Conservation (phyloP, 2,888 invertebrate species). For the Melangyna quadrimaculata region DNA sequence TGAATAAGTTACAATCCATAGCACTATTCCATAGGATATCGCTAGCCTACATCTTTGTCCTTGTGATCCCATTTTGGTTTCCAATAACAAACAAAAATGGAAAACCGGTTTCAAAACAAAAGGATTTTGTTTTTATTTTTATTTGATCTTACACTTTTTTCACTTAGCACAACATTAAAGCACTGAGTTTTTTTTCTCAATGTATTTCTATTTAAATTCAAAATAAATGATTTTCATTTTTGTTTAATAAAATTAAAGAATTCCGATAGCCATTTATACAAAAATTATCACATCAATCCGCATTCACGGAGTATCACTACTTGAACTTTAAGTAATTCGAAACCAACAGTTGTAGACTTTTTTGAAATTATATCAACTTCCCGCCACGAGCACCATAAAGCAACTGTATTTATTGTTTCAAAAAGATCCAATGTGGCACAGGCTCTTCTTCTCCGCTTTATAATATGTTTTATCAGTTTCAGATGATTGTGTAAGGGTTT, state of each 20-base stretch:
- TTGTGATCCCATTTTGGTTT: conserved; percentile 34
- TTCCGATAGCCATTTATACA: conserved; percentile 5
- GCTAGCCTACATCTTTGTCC: not conserved
- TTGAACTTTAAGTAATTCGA: conserved; percentile 11
- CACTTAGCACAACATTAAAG: conserved; percentile 45
- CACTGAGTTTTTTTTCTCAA: conserved; percentile 12
- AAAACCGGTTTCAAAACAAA: not conserved
- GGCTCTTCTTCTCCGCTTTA: conserved; percentile 5
- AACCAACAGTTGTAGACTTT: not conserved
- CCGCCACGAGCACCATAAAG: conserved; percentile 42
- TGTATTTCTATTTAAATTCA: conserved; percentile 53
- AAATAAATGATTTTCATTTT: conserved; percentile 65
- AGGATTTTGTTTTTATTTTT: not conserved
- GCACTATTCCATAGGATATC: conserved; percentile 10
- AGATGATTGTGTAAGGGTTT: conserved; percentile 26
- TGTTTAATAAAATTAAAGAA: conserved; percentile 18
- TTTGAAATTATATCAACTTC: conserved; percentile 26
- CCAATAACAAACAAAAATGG: not conserved
- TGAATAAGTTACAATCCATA: conserved; percentile 38
- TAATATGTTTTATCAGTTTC: conserved; percentile 25
- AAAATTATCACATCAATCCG: conserved; percentile 27
- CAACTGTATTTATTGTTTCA: conserved; percentile 13
- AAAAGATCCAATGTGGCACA: conserved; percentile 10
- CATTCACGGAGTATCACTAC: not conserved
- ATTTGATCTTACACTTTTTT: not conserved